Percentiles rank a stretch among this genome's conserved stretches.
phyloP scores from a whole-genome alignment of 2,888 invertebrate species.

The Halictus ligatus region DNA sequence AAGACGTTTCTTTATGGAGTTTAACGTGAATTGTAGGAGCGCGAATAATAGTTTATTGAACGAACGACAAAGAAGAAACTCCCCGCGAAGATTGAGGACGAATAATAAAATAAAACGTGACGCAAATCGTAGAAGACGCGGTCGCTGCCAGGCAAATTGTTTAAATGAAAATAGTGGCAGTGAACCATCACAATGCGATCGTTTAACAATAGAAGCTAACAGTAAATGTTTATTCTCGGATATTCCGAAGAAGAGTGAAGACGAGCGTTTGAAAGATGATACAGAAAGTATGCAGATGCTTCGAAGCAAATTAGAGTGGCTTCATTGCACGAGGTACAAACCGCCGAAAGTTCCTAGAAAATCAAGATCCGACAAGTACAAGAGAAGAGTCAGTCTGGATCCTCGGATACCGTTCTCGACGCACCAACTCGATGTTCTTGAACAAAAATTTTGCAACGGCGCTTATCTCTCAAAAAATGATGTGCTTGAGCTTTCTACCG shows the following conservation, averaged over 20 bases:
- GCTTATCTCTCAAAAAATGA: conserved; percentile 90
- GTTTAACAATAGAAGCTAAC: not conserved
- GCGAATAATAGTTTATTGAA: not conserved
- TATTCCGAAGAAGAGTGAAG: not conserved
- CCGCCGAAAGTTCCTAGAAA: conserved; percentile 90
- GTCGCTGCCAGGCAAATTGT: not conserved
- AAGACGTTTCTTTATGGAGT: not conserved
- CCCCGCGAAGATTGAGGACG: not conserved
- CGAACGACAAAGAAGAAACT: not conserved
- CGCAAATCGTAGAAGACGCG: not conserved
- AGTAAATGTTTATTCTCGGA: not conserved
- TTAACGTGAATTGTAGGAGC: not conserved
- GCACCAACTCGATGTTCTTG: conserved; percentile 88
- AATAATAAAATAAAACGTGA: not conserved
- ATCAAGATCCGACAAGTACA: conserved; percentile 73
- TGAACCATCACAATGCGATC: not conserved
- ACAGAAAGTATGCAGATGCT: not conserved
- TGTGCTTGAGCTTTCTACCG: conserved; percentile 87
- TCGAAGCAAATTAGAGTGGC: conserved; percentile 85
- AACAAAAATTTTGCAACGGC: conserved; percentile 88
- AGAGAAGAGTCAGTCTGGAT: conserved; percentile 77
- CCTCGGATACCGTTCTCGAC: conserved; percentile 90
- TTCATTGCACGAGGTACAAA: conserved; percentile 90
- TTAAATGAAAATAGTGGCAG: not conserved
- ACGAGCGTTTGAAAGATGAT: not conserved